Conservation (phyloP, 2,797 vertebrate genomes). For the Menidia menidia region DNA sequence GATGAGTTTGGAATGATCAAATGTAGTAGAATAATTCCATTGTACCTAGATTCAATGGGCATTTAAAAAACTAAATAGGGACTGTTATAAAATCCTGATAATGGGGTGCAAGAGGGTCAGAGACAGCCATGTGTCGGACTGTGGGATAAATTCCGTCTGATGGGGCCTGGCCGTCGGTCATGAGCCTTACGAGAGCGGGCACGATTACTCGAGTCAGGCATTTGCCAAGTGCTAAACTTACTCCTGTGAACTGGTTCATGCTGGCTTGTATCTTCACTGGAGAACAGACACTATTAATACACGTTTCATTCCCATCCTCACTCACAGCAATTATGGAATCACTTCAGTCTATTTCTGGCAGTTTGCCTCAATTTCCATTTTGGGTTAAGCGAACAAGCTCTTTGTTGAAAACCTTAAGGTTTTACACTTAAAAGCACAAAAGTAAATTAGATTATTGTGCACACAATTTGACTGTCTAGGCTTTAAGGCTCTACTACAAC, state of each 20-base stretch:
- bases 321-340: slow-evolving; percentile 31
- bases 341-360: background rate
- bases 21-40: background rate
- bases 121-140: slow-evolving; percentile 16
- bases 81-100: slow-evolving; percentile 29
- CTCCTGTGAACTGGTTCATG: slow-evolving; percentile 29
- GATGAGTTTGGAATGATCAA: background rate
- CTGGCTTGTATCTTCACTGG: slow-evolving; percentile 39
- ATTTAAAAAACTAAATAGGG: slow-evolving; percentile 17
- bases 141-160: slow-evolving; percentile 23
- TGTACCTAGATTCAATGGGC: background rate
- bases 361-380: slow-evolving; percentile 12
- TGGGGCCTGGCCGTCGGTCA: slow-evolving; percentile 29
- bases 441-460: background rate
- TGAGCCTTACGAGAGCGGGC: slow-evolving; percentile 39
- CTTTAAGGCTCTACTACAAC: background rate
- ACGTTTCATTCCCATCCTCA: slow-evolving; percentile 14
- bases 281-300: slow-evolving; percentile 61
- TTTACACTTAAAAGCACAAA: background rate
- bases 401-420: background rate
- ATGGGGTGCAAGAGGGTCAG: slow-evolving; percentile 36
- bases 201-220: slow-evolving; percentile 50
- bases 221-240: slow-evolving; percentile 55
- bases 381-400: slow-evolving; percentile 2
- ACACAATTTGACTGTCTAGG: background rate